Evolutionary conservation across 2,797 vertebrate species (phyloP).

Genomic region (Neosilurus hyrtlii): DNA sequence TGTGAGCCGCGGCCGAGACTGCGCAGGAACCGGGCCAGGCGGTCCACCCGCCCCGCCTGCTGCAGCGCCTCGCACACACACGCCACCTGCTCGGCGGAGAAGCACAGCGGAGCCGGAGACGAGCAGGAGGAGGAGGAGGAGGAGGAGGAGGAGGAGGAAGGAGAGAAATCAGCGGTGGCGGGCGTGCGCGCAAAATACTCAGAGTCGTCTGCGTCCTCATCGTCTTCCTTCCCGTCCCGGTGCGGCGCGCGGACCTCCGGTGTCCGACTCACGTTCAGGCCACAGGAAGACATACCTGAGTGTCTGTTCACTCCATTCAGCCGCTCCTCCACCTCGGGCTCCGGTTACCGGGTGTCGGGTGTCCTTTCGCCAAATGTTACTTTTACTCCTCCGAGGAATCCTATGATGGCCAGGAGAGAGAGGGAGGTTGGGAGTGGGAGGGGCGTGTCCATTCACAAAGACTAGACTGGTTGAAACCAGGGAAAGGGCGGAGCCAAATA

Average conservation of each 20-base stretch:
- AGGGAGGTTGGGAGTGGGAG: background rate
- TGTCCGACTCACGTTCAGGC: constrained; percentile 41
- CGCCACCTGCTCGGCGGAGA: constrained; percentile 96
- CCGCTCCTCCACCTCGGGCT: constrained; percentile 82
- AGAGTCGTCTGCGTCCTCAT: background rate
- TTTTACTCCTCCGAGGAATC: constrained; percentile 85
- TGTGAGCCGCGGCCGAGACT: constrained; percentile 85
- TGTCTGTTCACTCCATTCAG: constrained; percentile 48
- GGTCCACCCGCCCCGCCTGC: constrained; percentile 96
- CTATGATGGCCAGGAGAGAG: constrained; percentile 55
- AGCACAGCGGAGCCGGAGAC: constrained; percentile 50
- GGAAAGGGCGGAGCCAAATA: background rate
- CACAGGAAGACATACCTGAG: constrained; percentile 82
- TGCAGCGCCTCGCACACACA: constrained; percentile 97
- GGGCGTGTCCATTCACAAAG: background rate
- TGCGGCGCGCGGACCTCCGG: constrained; percentile 81
- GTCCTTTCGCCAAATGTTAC: constrained; percentile 74
- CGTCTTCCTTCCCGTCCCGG: constrained; percentile 72
- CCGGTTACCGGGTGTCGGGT: constrained; percentile 96
- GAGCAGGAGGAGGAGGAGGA: background rate
- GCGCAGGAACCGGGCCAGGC: constrained; percentile 94
- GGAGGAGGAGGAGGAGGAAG: background rate
- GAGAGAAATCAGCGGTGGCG: background rate
- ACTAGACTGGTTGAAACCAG: background rate
- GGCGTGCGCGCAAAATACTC: constrained; percentile 19